Conservation (phyloP, 1,140 invertebrate genomes). For the Amyelois transitella region DNA sequence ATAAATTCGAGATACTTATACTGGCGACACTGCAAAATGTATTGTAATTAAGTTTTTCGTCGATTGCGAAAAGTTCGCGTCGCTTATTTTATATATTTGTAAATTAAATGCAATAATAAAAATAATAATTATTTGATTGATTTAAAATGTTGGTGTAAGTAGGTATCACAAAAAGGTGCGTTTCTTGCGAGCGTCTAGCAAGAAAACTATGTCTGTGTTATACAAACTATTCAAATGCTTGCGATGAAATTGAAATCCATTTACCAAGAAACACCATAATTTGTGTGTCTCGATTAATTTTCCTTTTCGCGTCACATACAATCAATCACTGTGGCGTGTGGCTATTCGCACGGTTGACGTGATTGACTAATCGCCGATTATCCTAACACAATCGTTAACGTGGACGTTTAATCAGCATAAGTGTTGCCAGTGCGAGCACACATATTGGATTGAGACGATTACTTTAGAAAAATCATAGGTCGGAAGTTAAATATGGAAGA, state of each 20-base stretch:
- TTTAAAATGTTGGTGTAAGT: too few species aligned
- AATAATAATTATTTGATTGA: too few species aligned
- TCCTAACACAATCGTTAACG: not conserved
- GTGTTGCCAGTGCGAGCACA: not conserved
- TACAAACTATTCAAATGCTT: not conserved
- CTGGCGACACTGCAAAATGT: not conserved
- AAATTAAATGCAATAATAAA: too few species aligned
- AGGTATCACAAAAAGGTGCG: too few species aligned
- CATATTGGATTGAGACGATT: too few species aligned
- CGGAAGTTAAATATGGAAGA: too few species aligned
- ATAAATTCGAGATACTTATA: not conserved
- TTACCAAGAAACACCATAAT: not conserved
- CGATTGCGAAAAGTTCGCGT: too few species aligned
- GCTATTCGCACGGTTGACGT: not conserved
- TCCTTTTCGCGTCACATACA: not conserved
- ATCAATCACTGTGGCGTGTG: not conserved
- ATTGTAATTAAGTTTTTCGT: too few species aligned
- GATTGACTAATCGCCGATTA: constrained; percentile 1
- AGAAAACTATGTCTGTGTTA: too few species aligned
- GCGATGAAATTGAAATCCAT: not conserved
- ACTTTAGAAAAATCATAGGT: too few species aligned
- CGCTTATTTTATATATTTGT: too few species aligned
- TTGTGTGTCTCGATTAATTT: not conserved
- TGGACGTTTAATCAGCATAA: not conserved
- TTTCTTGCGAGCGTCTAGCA: too few species aligned